A percentile compares a stretch with the other conserved stretches of the same genome.
Evolutionary conservation across 2,888 invertebrate genomes (phyloP).

Genomic region (Mythimna vitellina): DNA sequence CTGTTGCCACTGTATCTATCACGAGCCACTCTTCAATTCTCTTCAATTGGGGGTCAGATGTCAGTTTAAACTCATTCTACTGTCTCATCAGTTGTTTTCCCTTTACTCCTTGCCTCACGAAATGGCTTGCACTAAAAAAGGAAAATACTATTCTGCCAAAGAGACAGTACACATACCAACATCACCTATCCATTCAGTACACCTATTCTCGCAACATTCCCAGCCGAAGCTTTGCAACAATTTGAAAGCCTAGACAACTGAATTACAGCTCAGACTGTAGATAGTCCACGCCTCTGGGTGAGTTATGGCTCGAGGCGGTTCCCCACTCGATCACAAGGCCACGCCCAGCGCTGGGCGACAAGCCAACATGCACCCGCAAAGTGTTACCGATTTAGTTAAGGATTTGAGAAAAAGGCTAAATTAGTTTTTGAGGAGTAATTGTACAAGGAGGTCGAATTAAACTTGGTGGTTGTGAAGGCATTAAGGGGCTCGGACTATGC

Average conservation of each 20-base stretch:
- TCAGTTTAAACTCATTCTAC: no score
- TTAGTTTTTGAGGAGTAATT: constrained; percentile 5
- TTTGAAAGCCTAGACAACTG: constrained; percentile 43
- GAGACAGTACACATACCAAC: background rate
- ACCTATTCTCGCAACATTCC: constrained; percentile 33
- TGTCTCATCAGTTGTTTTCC: no score
- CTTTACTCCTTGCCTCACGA: no score
- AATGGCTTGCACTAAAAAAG: no score
- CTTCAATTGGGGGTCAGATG: no score
- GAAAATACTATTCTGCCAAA: no score
- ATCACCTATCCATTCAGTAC: background rate
- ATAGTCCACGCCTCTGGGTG: constrained; percentile 58
- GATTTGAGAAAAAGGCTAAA: constrained; percentile 32
- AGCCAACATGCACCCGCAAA: constrained; percentile 61
- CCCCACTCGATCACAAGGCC: constrained; percentile 63
- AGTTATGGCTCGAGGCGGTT: constrained; percentile 63
- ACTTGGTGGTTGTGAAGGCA: no score
- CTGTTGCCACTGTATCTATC: no score
- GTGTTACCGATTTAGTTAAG: constrained; percentile 62
- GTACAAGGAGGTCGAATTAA: background rate
- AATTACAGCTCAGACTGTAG: constrained; percentile 50
- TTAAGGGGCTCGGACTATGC: no score
- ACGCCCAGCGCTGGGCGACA: constrained; percentile 65
- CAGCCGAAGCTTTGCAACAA: constrained; percentile 38
- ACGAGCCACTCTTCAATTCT: no score